Evolutionary conservation across 2,888 invertebrate species (phyloP).

Genomic region (Corythucha ciliata): DNA sequence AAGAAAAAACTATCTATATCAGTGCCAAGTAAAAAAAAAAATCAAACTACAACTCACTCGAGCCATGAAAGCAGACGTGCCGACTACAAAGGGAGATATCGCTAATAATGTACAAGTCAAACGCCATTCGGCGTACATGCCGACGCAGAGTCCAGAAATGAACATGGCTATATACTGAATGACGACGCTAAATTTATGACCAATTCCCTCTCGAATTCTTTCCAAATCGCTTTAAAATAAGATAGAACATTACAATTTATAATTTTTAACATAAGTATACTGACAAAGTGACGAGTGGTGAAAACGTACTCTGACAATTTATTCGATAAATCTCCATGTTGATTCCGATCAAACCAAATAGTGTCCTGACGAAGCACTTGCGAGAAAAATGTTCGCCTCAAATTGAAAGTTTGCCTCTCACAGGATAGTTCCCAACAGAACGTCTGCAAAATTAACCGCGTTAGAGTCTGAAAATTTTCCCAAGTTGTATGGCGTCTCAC

Average conservation of each 20-base stretch:
- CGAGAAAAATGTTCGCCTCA: conserved; percentile 40
- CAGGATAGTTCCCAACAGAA: conserved; percentile 40
- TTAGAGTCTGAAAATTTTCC: background rate
- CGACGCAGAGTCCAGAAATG: conserved; percentile 57
- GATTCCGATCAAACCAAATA: conserved; percentile 42
- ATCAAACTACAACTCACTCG: conserved; percentile 45
- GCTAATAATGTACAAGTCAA: conserved; percentile 68
- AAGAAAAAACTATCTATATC: background rate
- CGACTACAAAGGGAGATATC: conserved; percentile 63
- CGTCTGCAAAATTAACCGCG: conserved; percentile 36
- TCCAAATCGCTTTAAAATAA: conserved; percentile 50
- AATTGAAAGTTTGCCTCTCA: conserved; percentile 42
- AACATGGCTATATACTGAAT: conserved; percentile 62
- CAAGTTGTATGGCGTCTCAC: conserved; percentile 33
- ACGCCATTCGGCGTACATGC: conserved; percentile 73
- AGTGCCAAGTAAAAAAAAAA: background rate
- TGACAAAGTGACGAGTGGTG: background rate
- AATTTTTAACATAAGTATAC: conserved; percentile 6
- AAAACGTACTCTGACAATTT: conserved; percentile 45
- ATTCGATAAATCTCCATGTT: conserved; percentile 44
- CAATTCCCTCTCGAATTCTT: conserved; percentile 70
- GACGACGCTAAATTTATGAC: conserved; percentile 67
- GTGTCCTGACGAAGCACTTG: conserved; percentile 42
- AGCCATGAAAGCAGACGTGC: conserved; percentile 63
- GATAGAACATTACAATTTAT: background rate